Base-by-base conservation (phyloP, 1,140 invertebrate species). In the Hesperophylax magnus region DNA sequence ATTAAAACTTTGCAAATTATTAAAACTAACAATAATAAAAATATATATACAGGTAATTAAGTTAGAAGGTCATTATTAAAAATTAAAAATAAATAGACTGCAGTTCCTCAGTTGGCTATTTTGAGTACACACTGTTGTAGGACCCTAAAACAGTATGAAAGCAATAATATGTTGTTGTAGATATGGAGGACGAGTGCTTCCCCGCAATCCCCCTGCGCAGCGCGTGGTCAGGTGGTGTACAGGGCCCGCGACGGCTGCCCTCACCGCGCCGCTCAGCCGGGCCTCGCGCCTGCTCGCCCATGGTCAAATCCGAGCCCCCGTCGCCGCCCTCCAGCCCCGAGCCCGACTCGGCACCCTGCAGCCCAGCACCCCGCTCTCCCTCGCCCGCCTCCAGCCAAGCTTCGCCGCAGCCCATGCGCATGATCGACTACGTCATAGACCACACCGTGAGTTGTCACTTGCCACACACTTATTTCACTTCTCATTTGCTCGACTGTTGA, bases 151-250 rank as follows among this genome's bases (percentile, higher is more conserved):
- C 5, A 27, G 27, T 27, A 5, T 27, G 2, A 2, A 2, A 27
- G 27, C 27, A 27, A 27, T 27, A 27, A 27, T 34, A 6, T 8
- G 8, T 0, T 20, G 77, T 91, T 90, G 34, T 89, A 96, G 95
- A 96, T 85, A 95, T 96, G 93, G 95, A 96, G 86, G 94, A 95
- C 79, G 95, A 96, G 86, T 96, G 94, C 87, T 96, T 94, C 86
- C 93, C 94, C 47, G 92, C 92, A 15, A 95, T 95, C 84, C 93
- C 94, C 58, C 90, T 94, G 87, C 93, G 92, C 75, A 92, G 91
- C 67, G 91, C 89, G 71, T 90, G 89, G 89, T 78, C 65, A 85
- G 20, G 87, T 83, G n/a, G n/a, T n/a, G n/a, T n/a, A n/a, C 81
- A 88, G 85, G 71, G 71, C 53, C 87, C 77, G 84, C 84, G 22